Evolutionary conservation across 2,113 vertebrate genomes (phyloP), one percentile per base, ranked within the genome.

Genomic region (Oryzias javanicus): DNA sequence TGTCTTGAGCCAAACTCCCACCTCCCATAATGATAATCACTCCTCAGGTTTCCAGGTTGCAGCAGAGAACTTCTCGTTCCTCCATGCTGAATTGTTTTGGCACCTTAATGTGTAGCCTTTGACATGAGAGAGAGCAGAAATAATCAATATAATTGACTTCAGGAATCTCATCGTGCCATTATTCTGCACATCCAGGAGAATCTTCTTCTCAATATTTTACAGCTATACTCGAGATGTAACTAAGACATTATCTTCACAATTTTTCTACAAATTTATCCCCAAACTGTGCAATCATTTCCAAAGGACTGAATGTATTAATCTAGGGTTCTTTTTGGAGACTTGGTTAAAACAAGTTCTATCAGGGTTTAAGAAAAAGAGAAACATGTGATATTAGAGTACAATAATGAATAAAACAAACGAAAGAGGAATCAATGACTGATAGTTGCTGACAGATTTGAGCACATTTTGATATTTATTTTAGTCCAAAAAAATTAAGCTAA

Each of bases 61-160:
- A 17, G 40, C 55, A 55, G 64, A 66, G 61, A 52, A 24, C 17
- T 20, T 69, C 64, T 69, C 48, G 24, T 63, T 54, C 50, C 1
- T 75, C 59, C 59, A 60, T 27, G 77, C 71, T 65, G 63, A 85
- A 78, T 82, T 72, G 71, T 68, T 80, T 58, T 85, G 82, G 66
- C 79, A 42, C 67, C 60, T 47, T 42, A 44, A 45, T 29, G 62
- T 68, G 62, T 68, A 44, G 56, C 74, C 79, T 77, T 14, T 84
- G 76, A 80, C 76, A 72, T 14, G 52, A 61, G 48, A 70, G 59
- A 63, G 49, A 40, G 74, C 82, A 80, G 74, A 80, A 70, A 80
- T 72, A 82, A 85, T 82, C 13, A 0, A 54, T 70, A 29, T 78
- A 80, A 82, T 76, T 75, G 62, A 65, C 68, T 79, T 64, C 60